phyloP scores from a whole-genome alignment of 2,797 vertebrate species.

The Falco peregrinus region DNA sequence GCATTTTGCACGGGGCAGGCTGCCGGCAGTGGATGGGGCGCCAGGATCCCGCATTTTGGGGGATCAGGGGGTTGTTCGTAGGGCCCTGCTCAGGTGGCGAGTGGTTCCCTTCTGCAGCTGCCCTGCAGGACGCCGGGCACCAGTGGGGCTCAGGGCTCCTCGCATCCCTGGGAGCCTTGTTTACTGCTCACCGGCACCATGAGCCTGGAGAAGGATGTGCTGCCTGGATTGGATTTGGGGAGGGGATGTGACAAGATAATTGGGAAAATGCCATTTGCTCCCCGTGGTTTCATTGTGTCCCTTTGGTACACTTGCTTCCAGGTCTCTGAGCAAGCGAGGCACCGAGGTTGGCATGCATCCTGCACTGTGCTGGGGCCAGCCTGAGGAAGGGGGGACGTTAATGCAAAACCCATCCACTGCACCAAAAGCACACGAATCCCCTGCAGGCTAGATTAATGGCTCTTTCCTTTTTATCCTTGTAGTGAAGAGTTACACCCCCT shows the following conservation, averaged over 20 bases:
- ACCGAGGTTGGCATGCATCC: rapidly evolving
- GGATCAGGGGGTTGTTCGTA: background rate
- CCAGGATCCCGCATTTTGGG: background rate
- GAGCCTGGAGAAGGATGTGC: background rate
- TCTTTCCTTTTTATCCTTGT: background rate
- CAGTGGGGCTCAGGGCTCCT: background rate
- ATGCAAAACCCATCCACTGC: background rate
- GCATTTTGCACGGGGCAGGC: background rate
- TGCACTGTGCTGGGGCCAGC: background rate
- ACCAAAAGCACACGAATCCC: background rate
- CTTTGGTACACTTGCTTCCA: rapidly evolving
- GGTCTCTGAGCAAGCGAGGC: background rate
- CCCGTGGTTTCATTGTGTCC: background rate
- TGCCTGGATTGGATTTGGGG: background rate
- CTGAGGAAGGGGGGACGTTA: background rate
- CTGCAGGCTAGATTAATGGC: background rate
- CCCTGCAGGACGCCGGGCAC: background rate
- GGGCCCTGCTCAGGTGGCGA: background rate
- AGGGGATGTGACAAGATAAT: background rate
- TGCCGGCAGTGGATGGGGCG: background rate
- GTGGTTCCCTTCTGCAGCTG: background rate
- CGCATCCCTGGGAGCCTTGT: background rate
- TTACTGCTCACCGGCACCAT: background rate
- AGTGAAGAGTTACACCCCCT: background rate
- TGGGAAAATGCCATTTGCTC: background rate